Conservation (phyloP, 2,113 vertebrate genomes). For the Eublepharis macularius region DNA sequence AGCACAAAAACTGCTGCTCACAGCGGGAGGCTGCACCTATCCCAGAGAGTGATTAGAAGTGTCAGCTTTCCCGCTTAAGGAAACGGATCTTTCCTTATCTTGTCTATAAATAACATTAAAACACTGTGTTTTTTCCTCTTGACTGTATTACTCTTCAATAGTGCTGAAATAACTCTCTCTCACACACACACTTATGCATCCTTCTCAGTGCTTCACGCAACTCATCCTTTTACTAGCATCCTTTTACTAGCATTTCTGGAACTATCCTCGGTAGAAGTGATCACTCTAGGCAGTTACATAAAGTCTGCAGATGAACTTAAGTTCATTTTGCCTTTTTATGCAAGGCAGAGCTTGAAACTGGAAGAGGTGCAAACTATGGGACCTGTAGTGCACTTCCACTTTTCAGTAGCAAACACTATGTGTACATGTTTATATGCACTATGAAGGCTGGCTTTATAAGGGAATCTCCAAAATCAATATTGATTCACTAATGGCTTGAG, state of each 20-base stretch:
- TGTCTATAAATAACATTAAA: constrained; percentile 53
- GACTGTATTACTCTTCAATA: not conserved
- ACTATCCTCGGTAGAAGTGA: not conserved
- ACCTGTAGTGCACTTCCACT: constrained; percentile 46
- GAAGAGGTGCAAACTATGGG: not conserved
- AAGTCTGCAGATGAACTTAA: constrained; percentile 40
- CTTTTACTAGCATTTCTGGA: not conserved
- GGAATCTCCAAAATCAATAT: constrained; percentile 10
- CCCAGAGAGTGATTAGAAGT: not conserved
- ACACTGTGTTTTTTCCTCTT: constrained; percentile 34
- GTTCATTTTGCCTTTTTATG: constrained; percentile 46
- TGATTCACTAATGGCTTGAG: constrained; percentile 4
- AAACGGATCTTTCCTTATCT: constrained; percentile 41
- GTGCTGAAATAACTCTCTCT: not conserved
- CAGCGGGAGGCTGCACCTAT: constrained; percentile 28
- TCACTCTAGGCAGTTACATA: constrained; percentile 32
- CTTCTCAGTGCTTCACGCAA: not conserved
- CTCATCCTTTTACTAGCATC: constrained; percentile 1
- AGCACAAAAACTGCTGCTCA: not conserved
- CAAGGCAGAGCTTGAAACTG: constrained; percentile 7
- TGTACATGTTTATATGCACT: constrained; percentile 31
- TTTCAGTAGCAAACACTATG: constrained; percentile 37
- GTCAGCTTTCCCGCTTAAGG: constrained; percentile 32
- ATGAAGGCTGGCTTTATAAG: constrained; percentile 18
- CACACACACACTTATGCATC: constrained; percentile 5